Percentiles rank a stretch among this genome's conserved stretches.
Evolutionary conservation across 2,888 invertebrate species (phyloP).

Genomic region (Drosophila pseudotakahashii): DNA sequence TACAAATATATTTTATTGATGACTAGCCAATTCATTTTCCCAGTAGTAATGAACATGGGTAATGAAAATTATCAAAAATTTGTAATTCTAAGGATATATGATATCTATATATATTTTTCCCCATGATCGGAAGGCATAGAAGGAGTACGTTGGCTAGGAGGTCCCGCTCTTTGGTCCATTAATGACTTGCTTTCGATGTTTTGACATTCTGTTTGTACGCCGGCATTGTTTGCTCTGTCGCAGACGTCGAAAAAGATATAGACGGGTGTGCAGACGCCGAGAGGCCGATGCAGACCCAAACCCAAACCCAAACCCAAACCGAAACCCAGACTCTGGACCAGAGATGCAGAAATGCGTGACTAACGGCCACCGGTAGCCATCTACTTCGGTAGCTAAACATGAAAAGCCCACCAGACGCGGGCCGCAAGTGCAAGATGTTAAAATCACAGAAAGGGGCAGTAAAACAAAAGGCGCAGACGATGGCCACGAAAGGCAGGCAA

Average conservation of each 20-base stretch:
- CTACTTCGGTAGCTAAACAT: constrained; percentile 79
- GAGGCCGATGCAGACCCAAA: constrained; percentile 12
- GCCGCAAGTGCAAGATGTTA: constrained; percentile 59
- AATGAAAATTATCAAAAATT: no score
- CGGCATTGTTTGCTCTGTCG: constrained; percentile 60
- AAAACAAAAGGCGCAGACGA: constrained; percentile 64
- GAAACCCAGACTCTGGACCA: constrained; percentile 20
- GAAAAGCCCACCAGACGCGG: constrained; percentile 53
- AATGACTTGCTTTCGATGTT: constrained; percentile 73
- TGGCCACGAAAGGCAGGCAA: constrained; percentile 72
- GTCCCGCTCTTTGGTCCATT: constrained; percentile 59
- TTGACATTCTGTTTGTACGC: constrained; percentile 65
- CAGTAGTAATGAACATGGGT: no score
- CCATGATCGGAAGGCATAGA: neutral
- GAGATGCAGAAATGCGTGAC: constrained; percentile 81
- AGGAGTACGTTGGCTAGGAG: constrained; percentile 7
- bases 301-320: neutral
- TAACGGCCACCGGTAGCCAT: constrained; percentile 78
- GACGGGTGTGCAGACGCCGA: constrained; percentile 12
- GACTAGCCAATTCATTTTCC: no score
- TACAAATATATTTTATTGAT: no score
- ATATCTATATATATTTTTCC: no score
- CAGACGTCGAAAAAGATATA: constrained; percentile 43
- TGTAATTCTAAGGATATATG: no score
- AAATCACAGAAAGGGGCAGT: constrained; percentile 71